Base-by-base conservation (phyloP, 2,113 vertebrate species). In the Todiramphus saurophagus region DNA sequence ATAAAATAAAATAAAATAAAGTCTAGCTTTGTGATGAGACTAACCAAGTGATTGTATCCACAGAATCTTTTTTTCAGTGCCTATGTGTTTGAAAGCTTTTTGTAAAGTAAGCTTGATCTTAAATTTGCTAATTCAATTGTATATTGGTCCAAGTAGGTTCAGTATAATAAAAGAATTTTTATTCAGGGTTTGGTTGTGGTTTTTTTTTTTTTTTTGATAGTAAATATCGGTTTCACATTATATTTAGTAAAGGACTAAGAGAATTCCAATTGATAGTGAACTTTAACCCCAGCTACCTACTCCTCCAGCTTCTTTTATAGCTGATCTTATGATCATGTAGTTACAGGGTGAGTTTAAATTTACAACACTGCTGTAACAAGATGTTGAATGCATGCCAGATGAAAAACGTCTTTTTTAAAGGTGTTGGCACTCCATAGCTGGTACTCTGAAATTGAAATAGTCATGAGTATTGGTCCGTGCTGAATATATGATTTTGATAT, bases 381-480 rank as follows among this genome's bases (percentile, higher is more conserved):
- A 37, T 67, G 79, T 67, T 92, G 86, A 90, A 85, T 74, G 62
- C 31, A 33, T 89, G 60, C 77, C 91, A 88, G 56, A 51, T 82
- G 48, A 87, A 93, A 94, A 89, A 48, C 33, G 69, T 78, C 37
- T 89, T 72, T 90, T 89, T 89, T 82, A 94, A 84, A 84, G 43
- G 23, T 86, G 46, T 87, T 96, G 76, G 94, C 68, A 63, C 50
- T 89, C 37, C 0, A 0, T 78, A 91, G 46, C 35, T 87, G 39
- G 25, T 94, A 48, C 27, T 82, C 69, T 82, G 62, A 94, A 78
- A 81, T 25, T 60, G 56, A 79, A 95, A 58, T 23, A 48, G 53
- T 68, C 30, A 51, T 0, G 4, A 70, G 53, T 79, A 95, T 87
- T 77, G 48, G 53, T 89, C 62, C 77, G 74, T 89, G 82, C 74